A percentile compares a stretch with the other conserved stretches of the same genome.
Conservation (phyloP, 2,888 invertebrate species). For the Drosophila picticornis region DNA sequence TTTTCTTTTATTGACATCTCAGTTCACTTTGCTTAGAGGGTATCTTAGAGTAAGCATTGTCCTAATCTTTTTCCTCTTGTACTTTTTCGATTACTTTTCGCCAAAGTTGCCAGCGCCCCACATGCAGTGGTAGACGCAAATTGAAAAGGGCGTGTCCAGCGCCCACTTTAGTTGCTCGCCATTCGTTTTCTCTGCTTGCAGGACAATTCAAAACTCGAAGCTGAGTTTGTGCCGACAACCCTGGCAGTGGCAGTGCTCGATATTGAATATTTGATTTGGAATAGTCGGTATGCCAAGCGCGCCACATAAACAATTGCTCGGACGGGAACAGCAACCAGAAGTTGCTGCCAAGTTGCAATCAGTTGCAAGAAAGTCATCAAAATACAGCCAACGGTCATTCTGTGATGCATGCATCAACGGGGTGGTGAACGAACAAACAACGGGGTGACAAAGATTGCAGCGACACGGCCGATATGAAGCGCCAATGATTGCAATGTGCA, state of each 20-base stretch:
- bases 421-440: neutral
- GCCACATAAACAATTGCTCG: conserved; percentile 31
- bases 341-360: conserved; percentile 21
- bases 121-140: conserved; percentile 24
- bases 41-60: neutral
- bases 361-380: conserved; percentile 36
- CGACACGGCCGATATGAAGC: conserved; percentile 39
- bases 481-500: conserved; percentile 60
- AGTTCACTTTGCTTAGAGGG: neutral
- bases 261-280: conserved; percentile 73
- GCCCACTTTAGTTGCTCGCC: neutral
- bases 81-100: conserved; percentile 31
- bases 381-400: conserved; percentile 10
- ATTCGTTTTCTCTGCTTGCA: neutral
- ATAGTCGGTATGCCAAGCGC: conserved; percentile 10
- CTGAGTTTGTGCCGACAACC: conserved; percentile 7
- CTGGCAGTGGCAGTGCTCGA: conserved; percentile 25
- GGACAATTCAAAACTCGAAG: neutral
- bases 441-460: conserved; percentile 18
- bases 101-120: conserved; percentile 38
- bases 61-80: neutral
- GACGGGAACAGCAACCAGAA: conserved; percentile 13
- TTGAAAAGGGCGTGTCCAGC: conserved; percentile 41
- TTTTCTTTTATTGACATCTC: neutral
- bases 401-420: neutral